Base-by-base conservation (phyloP, 2,888 invertebrate genomes). In the Agonopterix alstromeriana region DNA sequence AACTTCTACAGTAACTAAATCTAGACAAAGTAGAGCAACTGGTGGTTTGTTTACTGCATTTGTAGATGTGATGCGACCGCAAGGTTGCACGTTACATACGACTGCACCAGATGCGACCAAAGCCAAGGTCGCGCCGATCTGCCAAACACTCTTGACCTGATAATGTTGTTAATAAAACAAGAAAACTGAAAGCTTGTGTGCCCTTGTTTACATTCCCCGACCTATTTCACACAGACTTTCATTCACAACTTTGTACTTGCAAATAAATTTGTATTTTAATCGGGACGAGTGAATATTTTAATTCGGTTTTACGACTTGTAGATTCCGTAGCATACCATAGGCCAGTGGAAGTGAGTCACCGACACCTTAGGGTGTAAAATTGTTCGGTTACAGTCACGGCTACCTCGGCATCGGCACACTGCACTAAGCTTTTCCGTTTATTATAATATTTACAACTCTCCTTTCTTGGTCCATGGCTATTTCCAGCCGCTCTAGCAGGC, bases 401-500 rank as follows among this genome's bases (percentile, higher is more conserved):
- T 82, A 75, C 66, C 66, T 82, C 85, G 87, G 89, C 89, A 89
- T 89, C 85, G 88, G 89, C 89, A 89, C 89, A 89, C 89, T 88
- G 89, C 89, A 89, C 67, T 67, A 72, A 67, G 71, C 70, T 86
- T 85, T 82, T 79, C 83, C 78, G 87, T 84, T 87, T 86, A 86
- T 86, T 86, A 87, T 84, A 89, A 86, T 87, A 87, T 88, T 84
- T 83, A 85, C 80, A 77, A 83, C 77, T 86, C 90, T 86, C 90
- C 90, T 90, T 91, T 90, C 90, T 91, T 90, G 90, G 90, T 75
- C 85, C 81, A 87, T 75, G 77, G 78, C 90, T 89, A 89, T 89
- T 90, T 90, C 90, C 90, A 90, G 89, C 77, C 67, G 71, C 64
- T 68, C 60, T 63, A 58, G 65, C 67, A 66, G 74, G 65, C 73